These are phyloP conservation scores for Diaphora mendica DNA, from an alignment of 2,888 invertebrate genomes.

Conservation along the genomic window DNA sequence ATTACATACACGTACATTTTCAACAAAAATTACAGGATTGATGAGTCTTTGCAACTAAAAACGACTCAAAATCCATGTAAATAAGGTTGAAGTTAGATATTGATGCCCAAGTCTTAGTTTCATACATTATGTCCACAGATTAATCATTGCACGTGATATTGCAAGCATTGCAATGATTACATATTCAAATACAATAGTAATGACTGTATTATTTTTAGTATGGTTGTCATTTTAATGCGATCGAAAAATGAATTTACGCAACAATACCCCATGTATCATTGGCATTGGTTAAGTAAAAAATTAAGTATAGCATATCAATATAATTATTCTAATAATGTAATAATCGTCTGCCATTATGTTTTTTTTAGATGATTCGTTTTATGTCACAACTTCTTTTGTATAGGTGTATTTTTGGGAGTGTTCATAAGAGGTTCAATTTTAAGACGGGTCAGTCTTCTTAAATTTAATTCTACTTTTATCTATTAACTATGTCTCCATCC, in stretches of 20 bases:
- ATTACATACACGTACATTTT: slow-evolving; percentile 19
- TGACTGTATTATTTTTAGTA: not conserved
- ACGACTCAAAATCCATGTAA: slow-evolving; percentile 9
- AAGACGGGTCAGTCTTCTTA: not conserved
- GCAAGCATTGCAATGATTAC: slow-evolving; percentile 40
- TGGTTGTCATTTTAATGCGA: not conserved
- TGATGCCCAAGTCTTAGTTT: not conserved
- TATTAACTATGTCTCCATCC: not conserved
- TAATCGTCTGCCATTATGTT: not conserved
- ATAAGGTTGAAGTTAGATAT: slow-evolving; percentile 13
- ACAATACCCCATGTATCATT: not conserved
- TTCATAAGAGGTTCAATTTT: not conserved
- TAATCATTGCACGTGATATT: slow-evolving; percentile 54
- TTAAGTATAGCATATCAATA: not conserved
- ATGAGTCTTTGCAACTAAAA: slow-evolving; percentile 14
- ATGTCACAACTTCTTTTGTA: not conserved
- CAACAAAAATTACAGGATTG: slow-evolving; percentile 23
- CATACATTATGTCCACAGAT: slow-evolving; percentile 20
- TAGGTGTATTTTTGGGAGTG: too few relatives aligned
- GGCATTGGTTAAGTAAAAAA: not conserved
- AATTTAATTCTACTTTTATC: not conserved
- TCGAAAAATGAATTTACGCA: not conserved
- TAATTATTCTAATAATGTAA: not conserved
- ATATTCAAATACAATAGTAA: slow-evolving; percentile 38
- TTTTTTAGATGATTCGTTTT: not conserved